These are phyloP conservation scores for Archilochus colubris DNA, from an alignment of 2,113 vertebrate species.

Conservation along the genomic window DNA sequence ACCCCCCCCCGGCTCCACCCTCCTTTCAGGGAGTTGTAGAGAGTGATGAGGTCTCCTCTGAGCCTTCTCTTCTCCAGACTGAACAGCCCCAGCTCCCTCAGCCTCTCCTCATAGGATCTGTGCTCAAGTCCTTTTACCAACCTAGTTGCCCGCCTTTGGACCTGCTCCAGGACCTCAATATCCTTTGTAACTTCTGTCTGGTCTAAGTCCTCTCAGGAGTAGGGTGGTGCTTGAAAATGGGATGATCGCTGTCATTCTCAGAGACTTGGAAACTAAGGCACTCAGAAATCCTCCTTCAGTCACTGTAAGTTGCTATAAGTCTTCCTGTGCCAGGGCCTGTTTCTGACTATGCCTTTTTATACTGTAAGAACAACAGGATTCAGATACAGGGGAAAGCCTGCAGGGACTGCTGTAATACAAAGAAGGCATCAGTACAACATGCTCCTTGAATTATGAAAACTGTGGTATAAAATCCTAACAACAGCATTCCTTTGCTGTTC, in stretches of 20 bases:
- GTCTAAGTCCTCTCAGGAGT: neutral
- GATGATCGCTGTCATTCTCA: neutral
- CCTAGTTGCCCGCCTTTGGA: no score
- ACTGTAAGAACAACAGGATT: slow-evolving; percentile 9
- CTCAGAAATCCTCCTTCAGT: neutral
- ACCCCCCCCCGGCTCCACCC: no score
- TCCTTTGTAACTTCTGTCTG: neutral
- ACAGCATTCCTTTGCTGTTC: neutral
- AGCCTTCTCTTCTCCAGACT: no score
- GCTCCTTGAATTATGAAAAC: slow-evolving; percentile 18
- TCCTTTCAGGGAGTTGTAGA: no score
- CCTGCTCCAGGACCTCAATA: no score
- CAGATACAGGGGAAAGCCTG: neutral
- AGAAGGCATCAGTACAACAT: neutral
- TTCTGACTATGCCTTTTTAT: neutral
- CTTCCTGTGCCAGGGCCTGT: neutral
- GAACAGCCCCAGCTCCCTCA: no score
- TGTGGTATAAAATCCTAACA: neutral
- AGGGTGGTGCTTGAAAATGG: neutral
- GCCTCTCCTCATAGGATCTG: no score
- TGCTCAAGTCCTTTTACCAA: no score
- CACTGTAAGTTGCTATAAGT: neutral
- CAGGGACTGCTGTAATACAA: slow-evolving; percentile 14
- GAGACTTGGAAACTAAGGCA: neutral
- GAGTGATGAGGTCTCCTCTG: no score